phyloP scores from a whole-genome alignment of 2,888 invertebrate species.

The Baronia brevicornis region DNA sequence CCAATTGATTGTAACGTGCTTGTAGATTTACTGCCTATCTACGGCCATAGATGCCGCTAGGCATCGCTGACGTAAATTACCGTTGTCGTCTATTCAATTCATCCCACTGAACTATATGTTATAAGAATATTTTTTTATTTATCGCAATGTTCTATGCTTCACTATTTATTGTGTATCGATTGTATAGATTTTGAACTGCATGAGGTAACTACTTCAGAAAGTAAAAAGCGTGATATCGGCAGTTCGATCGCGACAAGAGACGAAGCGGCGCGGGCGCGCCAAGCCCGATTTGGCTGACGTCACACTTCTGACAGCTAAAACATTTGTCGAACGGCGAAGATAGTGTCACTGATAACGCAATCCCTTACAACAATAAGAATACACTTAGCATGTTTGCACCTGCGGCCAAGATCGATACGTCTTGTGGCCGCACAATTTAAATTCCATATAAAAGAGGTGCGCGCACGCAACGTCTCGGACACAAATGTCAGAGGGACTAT shows the following conservation, averaged over 20 bases:
- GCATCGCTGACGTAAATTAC: not conserved
- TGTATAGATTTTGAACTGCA: slow-evolving; percentile 14
- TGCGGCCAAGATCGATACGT: slow-evolving; percentile 57
- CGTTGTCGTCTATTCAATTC: too few species aligned
- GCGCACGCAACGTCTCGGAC: slow-evolving; percentile 19
- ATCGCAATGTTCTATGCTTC: too few species aligned
- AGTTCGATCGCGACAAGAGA: slow-evolving; percentile 41
- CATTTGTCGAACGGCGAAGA: slow-evolving; percentile 72
- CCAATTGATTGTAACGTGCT: slow-evolving; percentile 67
- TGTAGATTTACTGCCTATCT: slow-evolving; percentile 53
- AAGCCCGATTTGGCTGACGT: slow-evolving; percentile 64
- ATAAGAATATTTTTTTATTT: too few species aligned
- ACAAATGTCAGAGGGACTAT: slow-evolving; percentile 8
- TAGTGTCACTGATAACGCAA: slow-evolving; percentile 74
- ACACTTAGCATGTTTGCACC: slow-evolving; percentile 76
- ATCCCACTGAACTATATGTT: slow-evolving; percentile 11
- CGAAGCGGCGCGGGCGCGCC: slow-evolving; percentile 36
- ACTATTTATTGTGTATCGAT: slow-evolving; percentile 2
- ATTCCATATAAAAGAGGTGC: slow-evolving; percentile 42
- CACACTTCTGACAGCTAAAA: slow-evolving; percentile 72
- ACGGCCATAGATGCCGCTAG: slow-evolving; percentile 16
- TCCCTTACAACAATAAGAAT: slow-evolving; percentile 73
- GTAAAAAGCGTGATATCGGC: slow-evolving; percentile 40
- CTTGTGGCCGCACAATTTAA: slow-evolving; percentile 48
- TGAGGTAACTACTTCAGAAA: slow-evolving; percentile 24